phyloP scores from a whole-genome alignment of 1,140 invertebrate species.

The Drosophila ercepeae region DNA sequence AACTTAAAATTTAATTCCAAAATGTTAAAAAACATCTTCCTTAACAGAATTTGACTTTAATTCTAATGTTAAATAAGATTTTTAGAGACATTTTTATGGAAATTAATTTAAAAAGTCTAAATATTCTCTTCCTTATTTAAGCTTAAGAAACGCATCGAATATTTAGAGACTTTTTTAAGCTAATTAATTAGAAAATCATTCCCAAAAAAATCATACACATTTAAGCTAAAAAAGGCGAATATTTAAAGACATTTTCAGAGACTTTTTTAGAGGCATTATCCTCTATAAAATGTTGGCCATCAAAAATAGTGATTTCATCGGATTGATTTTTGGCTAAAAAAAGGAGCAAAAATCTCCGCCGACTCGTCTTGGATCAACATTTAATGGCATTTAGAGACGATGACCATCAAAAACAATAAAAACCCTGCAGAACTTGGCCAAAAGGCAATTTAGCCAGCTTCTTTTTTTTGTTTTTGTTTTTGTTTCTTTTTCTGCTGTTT shows the following conservation, averaged over 20 bases:
- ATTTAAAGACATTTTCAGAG: no score
- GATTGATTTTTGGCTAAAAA: constrained; percentile 22
- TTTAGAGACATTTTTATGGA: no score
- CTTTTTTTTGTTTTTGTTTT: not conserved
- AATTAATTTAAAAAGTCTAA: no score
- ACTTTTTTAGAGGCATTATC: not conserved
- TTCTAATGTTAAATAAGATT: no score
- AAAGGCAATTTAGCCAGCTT: constrained; percentile 45
- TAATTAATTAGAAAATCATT: no score
- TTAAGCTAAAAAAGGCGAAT: not conserved
- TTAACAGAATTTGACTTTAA: no score
- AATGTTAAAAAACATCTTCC: not conserved
- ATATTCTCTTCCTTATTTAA: no score
- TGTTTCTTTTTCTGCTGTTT: not conserved
- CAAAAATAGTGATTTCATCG: constrained; percentile 12
- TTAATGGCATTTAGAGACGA: constrained; percentile 41
- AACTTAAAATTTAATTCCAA: no score
- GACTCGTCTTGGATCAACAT: constrained; percentile 14
- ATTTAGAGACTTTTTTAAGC: no score
- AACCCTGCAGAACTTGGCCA: constrained; percentile 21
- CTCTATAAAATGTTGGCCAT: not conserved
- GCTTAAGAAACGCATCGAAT: no score
- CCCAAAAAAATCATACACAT: no score
- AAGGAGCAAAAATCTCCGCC: constrained; percentile 7
- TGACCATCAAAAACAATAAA: constrained; percentile 23